Evolutionary conservation across 2,113 vertebrate species (phyloP).

Genomic region (human): GRCh38 chr5:8180501-8181000

Average conservation of each 20-base stretch:
- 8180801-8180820: background rate
- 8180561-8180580: fast-evolving
- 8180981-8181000: fast-evolving
- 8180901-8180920: too few relatives aligned
- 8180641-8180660: too few relatives aligned
- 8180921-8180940: background rate
- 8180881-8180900: background rate
- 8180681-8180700: background rate
- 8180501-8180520: background rate
- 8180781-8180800: background rate
- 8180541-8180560: background rate
- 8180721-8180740: background rate
- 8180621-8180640: background rate
- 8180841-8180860: background rate
- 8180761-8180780: background rate
- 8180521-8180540: too few relatives aligned
- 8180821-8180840: too few relatives aligned
- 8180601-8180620: background rate
- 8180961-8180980: background rate
- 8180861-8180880: background rate
- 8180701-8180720: background rate
- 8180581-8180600: background rate
- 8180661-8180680: too few relatives aligned
- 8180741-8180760: background rate
- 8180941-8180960: background rate